A percentile compares a stretch with the other conserved stretches of the same genome.
Evolutionary conservation across 2,113 vertebrate genomes (phyloP).

Genomic region (Rousettus leschenaultii): DNA sequence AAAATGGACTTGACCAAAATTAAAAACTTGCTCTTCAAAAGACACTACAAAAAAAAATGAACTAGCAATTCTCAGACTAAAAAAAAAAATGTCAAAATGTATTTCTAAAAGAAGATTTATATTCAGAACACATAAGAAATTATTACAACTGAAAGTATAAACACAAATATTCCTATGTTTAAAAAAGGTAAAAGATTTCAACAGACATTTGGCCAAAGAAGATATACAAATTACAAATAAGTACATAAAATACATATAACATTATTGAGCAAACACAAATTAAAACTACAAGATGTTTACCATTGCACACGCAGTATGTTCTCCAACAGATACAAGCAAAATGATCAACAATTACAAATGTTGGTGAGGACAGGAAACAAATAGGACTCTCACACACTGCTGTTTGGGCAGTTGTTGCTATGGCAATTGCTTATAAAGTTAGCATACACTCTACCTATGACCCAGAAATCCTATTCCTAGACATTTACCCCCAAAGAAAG

Average conservation of each 20-base stretch:
- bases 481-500: neutral
- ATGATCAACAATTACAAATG: neutral
- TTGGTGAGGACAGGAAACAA: neutral
- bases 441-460: neutral
- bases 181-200: neutral
- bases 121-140: slow-evolving; percentile 21
- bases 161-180: neutral
- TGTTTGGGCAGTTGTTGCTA: neutral
- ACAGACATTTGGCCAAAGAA: neutral
- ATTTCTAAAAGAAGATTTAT: neutral
- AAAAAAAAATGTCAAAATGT: neutral
- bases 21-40: neutral
- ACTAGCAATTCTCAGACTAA: neutral
- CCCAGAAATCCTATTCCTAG: neutral
- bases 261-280: neutral
- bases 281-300: neutral
- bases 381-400: neutral
- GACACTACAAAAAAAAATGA: neutral
- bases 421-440: neutral
- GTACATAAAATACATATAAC: neutral
- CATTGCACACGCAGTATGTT: neutral
- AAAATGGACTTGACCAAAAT: slow-evolving; percentile 1
- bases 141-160: neutral
- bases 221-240: neutral
- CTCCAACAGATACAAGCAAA: neutral